Evolutionary conservation across 2,888 invertebrate genomes (phyloP), one percentile per base, ranked within the genome.

Genomic region (Strigamia crassipes): DNA sequence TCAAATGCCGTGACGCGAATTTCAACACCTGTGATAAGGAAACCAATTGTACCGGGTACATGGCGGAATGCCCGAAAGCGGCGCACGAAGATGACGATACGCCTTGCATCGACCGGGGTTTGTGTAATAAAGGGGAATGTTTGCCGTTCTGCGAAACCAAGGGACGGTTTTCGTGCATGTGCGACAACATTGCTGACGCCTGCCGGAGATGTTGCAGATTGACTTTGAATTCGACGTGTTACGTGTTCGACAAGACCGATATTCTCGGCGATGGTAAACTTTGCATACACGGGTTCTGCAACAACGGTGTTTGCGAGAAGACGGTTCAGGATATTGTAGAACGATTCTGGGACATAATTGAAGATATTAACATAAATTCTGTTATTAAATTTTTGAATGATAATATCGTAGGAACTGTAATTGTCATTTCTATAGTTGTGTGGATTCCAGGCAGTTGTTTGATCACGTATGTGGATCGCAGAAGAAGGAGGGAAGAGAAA

Each of bases 321-420:
- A 96, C 96, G 0, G 94, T 96, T 83, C 96, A 96, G 87, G 97
- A 97, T 87, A 95, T 97, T 31, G 96, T 97, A 12, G 96, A 97
- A 88, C 91, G 97, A 41, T 96, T 98, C 89, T 98, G 97, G 96
- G 96, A 96, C 87, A 96, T 98, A 80, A 97, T 98, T 83, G 97
- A 97, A 88, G 96, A 97, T 86, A 96, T 97, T 83, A 96, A 96
- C 88, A 96, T 96, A 83, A 96, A 96, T 88, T 95, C 95, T 87
- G 95, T 86, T 78, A 96, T 96, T 85, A 91, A 94, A 81, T 96
- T 96, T 87, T 90, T 97, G 81, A 92, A 94, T 82, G 96, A 96
- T 89, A 97, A 97, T 87, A 95, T 97, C 83, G 97, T 98, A 42
- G 96, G 97, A 82, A 94, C 96, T 5, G 95, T 97, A 27, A 94